Evolutionary conservation across 2,113 vertebrate species (phyloP).

Genomic region (Andinoacara biseriatus): DNA sequence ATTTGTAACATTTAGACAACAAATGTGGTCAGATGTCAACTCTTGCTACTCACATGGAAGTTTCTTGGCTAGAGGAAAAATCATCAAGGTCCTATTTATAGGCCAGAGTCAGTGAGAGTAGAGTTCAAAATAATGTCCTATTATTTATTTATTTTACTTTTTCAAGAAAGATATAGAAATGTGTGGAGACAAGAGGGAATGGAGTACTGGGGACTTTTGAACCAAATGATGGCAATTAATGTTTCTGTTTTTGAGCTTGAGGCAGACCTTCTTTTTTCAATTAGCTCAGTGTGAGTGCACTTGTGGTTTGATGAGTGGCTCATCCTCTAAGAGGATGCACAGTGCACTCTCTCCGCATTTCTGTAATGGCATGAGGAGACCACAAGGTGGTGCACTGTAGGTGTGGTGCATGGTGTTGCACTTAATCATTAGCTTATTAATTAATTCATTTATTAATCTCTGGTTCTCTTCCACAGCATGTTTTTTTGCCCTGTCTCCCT

Average conservation of each 20-base stretch:
- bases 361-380: background rate
- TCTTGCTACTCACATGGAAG: slow-evolving; percentile 55
- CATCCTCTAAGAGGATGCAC: slow-evolving; percentile 52
- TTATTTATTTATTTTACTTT: background rate
- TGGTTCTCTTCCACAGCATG: too few relatives aligned
- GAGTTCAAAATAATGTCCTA: background rate
- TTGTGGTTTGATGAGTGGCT: slow-evolving; percentile 54
- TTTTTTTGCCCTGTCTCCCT: too few relatives aligned
- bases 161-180: background rate
- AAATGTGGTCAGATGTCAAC: slow-evolving; percentile 79
- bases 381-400: background rate
- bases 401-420: too few relatives aligned
- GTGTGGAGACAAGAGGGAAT: background rate
- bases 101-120: slow-evolving; percentile 5
- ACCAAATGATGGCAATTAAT: slow-evolving; percentile 60
- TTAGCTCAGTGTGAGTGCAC: slow-evolving; percentile 59
- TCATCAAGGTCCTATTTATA: slow-evolving; percentile 38
- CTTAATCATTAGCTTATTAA: too few relatives aligned
- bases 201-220: slow-evolving; percentile 28
- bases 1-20: slow-evolving; percentile 83
- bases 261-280: slow-evolving; percentile 56
- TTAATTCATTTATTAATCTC: too few relatives aligned
- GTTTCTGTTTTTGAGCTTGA: slow-evolving; percentile 59
- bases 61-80: slow-evolving; percentile 31
- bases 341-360: background rate